Evolutionary conservation across 2,888 invertebrate genomes (phyloP), one percentile per base, ranked within the genome.

Genomic region (Molanna angustata): DNA sequence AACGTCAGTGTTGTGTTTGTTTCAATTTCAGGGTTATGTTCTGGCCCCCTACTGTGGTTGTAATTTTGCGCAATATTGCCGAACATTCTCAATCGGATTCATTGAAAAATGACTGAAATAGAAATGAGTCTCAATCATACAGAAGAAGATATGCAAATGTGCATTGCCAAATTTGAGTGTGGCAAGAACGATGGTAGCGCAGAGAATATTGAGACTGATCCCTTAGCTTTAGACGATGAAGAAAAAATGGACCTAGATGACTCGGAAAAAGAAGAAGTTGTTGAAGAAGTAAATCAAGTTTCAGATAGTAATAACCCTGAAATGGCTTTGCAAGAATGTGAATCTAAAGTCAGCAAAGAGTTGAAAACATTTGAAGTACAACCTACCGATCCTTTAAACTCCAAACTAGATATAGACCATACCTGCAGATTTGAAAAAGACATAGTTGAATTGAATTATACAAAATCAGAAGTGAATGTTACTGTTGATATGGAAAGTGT

Each of bases 61-160:
- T 6, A 21, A 21, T 2, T 21, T 35, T n/a, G n/a, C n/a, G n/a
- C n/a, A n/a, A n/a, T 20, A 21, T 47, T 37, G 11, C 7, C 1
- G 17, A 17, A 47, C 3, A 3, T 44, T 44, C 32, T 18, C 32
- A 44, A 27, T 27, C 27, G 27, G 27, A 27, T 27, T 27, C 6
- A 14, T 27, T 44, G 18, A 13, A 49, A 17, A 21, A 53, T 53
- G 53, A 53, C 53, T 9, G 53, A 53, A n/a, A 48, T 53, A 3
- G 49, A 53, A 39, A 49, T 49, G 53, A 53, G 32, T 17, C 16
- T 49, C 11, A 21, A 16, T 14, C 42, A 40, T 13, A 42, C 37
- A 22, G 51, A 45, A 20, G 31, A 35, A 9, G 51, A 51, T 27
- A 31, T 45, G 7, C 27, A 31, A 14, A 45, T 31, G 20, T 14